Percentiles rank a stretch among this genome's conserved stretches.
Evolutionary conservation across 2,797 vertebrate genomes (phyloP).

Genomic region (Tangara arthus): DNA sequence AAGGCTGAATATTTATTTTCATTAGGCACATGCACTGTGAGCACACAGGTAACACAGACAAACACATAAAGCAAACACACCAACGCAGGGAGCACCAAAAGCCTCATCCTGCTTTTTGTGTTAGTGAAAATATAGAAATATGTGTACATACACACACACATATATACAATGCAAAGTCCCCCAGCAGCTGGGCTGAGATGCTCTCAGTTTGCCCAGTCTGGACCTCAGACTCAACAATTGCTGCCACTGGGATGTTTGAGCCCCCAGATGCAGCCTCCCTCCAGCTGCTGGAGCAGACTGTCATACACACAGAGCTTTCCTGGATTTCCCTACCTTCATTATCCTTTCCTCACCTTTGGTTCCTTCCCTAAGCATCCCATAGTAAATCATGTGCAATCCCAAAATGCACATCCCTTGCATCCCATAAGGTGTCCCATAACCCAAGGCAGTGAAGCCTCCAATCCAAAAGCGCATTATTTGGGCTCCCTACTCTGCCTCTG

Average conservation of each 20-base stretch:
- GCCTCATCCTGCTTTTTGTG: background rate
- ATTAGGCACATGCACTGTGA: background rate
- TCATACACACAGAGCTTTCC: background rate
- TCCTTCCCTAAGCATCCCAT: background rate
- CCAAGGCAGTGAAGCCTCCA: background rate
- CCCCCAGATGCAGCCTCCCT: background rate
- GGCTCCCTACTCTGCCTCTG: background rate
- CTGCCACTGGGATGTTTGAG: background rate
- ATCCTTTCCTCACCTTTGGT: background rate
- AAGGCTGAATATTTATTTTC: background rate
- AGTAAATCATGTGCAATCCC: background rate
- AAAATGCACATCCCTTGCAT: background rate
- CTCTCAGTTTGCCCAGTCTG: background rate
- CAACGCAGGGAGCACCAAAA: background rate
- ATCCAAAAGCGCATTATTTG: background rate
- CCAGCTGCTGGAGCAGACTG: background rate
- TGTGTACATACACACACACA: rapidly evolving
- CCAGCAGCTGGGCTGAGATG: background rate
- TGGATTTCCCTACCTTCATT: background rate
- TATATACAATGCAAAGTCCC: rapidly evolving
- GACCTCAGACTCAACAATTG: background rate
- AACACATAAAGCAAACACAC: background rate
- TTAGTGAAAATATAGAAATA: background rate
- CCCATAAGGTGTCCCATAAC: background rate
- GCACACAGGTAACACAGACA: background rate